Evolutionary conservation across 2,113 vertebrate genomes (phyloP), one percentile per base, ranked within the genome.

Genomic region (Prionailurus viverrinus): DNA sequence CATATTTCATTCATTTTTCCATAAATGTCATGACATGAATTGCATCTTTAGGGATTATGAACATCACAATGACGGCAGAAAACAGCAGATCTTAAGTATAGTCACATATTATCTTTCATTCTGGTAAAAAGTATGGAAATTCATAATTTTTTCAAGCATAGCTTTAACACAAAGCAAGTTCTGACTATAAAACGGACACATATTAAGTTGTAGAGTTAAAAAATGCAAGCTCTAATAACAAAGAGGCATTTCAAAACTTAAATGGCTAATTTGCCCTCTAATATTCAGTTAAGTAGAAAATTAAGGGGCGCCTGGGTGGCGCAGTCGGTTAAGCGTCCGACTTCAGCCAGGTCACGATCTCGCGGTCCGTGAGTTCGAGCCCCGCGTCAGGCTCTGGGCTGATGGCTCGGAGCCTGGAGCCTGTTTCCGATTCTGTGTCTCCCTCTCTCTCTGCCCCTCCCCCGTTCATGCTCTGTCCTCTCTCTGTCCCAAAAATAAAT

Each of bases 61-160:
- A 79, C 45, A 91, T 74, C 31, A 91, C 15, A 71, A 41, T 48
- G 18, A 95, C 11, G 39, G 13, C 25, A 93, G 45, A 89, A 94
- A 90, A 86, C 0, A 51, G 71, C 21, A 94, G 51, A 68, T 36
- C 31, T 39, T 76, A 68, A 81, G 36, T 66, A 61, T 19, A 55
- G 21, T 68, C 39, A 68, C 23, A 45, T n/a, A n/a, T 58, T 87
- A 74, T 63, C 41, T 79, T 85, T 84, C n/a, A 66, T 63, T 68
- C 55, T 84, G 36, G 4, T 71, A 87, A 79, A 79, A 90, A 78
- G 36, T 92, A 87, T 45, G 80, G 39, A 89, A 89, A 94, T 86
- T 12, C 33, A 76, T 36, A 55, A 29, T 58, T 74, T 31, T 45
- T 53, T 45, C 53, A 97, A 80, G 55, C 23, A 4, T 65, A 82